Evolutionary conservation across 2,888 invertebrate species (phyloP).

Genomic region (Zootermopsis nevadensis): DNA sequence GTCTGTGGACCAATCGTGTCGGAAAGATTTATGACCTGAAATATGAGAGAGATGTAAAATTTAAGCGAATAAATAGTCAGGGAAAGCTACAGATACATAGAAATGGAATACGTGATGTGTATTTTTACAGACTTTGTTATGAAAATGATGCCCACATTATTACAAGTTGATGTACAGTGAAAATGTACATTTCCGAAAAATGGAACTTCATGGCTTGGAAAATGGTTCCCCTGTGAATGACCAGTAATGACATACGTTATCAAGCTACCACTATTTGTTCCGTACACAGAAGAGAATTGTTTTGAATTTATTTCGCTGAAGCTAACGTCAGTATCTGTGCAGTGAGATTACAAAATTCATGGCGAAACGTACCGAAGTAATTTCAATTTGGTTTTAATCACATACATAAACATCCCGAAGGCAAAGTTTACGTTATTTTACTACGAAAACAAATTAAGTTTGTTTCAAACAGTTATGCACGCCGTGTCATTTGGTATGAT

Average conservation of each 20-base stretch:
- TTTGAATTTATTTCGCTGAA: neutral
- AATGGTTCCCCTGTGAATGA: neutral
- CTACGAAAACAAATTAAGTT: neutral
- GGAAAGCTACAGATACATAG: neutral
- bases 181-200: slow-evolving; percentile 21
- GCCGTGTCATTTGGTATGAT: too few species aligned
- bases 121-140: neutral
- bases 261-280: neutral
- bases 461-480: neutral
- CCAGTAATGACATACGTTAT: slow-evolving; percentile 5
- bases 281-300: neutral
- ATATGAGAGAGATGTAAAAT: slow-evolving; percentile 35
- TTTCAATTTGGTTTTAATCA: neutral
- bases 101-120: slow-evolving; percentile 15
- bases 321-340: neutral
- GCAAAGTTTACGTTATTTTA: neutral
- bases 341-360: neutral
- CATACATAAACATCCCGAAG: neutral
- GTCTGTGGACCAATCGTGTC: slow-evolving; percentile 10
- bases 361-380: neutral
- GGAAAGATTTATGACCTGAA: slow-evolving; percentile 25
- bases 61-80: slow-evolving; percentile 6
- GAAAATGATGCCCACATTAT: slow-evolving; percentile 16
- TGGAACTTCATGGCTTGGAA: neutral
- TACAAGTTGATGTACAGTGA: neutral